A percentile compares a stretch with the other conserved stretches of the same genome.
Conservation (phyloP, 2,888 invertebrate genomes). For the Acanthopleura granulata region DNA sequence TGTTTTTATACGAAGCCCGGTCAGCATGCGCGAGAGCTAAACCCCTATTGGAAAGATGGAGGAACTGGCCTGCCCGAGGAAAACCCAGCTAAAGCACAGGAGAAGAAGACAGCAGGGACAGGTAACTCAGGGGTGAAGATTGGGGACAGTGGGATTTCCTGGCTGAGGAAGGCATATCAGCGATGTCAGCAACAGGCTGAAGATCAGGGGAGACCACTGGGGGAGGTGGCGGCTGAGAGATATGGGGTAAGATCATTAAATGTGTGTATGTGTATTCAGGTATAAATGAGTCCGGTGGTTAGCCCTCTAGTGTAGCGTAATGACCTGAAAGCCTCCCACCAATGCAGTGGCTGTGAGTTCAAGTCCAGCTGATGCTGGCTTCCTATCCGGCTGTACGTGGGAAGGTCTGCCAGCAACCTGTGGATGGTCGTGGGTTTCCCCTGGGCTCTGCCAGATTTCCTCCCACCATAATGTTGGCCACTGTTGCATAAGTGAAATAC, state of each 20-base stretch:
- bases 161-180: constrained; percentile 73
- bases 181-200: constrained; percentile 74
- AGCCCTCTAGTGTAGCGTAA: too few relatives aligned
- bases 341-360: too few relatives aligned
- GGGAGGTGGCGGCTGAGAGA: constrained; percentile 75
- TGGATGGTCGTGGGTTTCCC: too few relatives aligned
- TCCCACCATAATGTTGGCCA: too few relatives aligned
- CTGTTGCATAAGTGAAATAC: too few relatives aligned
- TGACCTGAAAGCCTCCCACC: too few relatives aligned
- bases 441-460: too few relatives aligned
- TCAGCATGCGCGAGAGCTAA: constrained; percentile 83
- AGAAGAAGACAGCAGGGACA: constrained; percentile 20
- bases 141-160: constrained; percentile 73
- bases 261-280: too few relatives aligned
- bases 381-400: too few relatives aligned
- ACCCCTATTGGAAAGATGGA: constrained; percentile 93
- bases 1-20: constrained; percentile 73
- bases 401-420: too few relatives aligned
- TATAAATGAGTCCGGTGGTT: too few relatives aligned
- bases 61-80: constrained; percentile 83
- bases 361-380: too few relatives aligned
- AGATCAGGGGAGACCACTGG: constrained; percentile 72
- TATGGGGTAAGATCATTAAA: constrained; percentile 71
- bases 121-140: constrained; percentile 50
- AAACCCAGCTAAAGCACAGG: not conserved